Conservation (phyloP, 2,888 invertebrate genomes). For the Panzeria rudis region DNA sequence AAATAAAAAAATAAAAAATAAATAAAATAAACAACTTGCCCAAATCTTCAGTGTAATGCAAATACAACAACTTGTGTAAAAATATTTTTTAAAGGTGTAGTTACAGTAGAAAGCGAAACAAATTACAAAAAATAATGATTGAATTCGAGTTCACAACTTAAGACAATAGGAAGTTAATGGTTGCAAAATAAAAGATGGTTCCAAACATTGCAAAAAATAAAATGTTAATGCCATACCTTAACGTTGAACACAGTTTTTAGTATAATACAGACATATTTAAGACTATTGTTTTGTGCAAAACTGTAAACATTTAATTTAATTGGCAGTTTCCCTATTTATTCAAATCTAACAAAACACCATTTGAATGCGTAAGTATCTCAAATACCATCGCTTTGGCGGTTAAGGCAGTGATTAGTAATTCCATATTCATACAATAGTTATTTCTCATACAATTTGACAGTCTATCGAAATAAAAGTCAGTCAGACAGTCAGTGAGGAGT, state of each 20-base stretch:
- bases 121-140: not conserved
- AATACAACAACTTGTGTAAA: not conserved
- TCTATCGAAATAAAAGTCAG: not conserved
- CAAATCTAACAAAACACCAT: constrained; percentile 18
- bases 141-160: not conserved
- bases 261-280: not conserved
- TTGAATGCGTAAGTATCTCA: constrained; percentile 42
- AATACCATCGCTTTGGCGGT: constrained; percentile 11
- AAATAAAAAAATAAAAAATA: too few species aligned
- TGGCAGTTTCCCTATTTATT: constrained; percentile 23
- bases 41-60: too few species aligned
- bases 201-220: too few species aligned
- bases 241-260: too few species aligned
- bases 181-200: too few species aligned
- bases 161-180: not conserved
- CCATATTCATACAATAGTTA: not conserved
- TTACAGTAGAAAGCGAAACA: not conserved
- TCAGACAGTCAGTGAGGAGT: not conserved
- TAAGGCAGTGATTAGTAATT: not conserved
- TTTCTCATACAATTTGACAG: not conserved
- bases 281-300: not conserved
- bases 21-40: too few species aligned
- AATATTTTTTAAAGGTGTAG: not conserved
- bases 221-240: too few species aligned
- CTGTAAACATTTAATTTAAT: not conserved